phyloP scores from a whole-genome alignment of 2,113 vertebrate species.

The Baryphthengus martii region DNA sequence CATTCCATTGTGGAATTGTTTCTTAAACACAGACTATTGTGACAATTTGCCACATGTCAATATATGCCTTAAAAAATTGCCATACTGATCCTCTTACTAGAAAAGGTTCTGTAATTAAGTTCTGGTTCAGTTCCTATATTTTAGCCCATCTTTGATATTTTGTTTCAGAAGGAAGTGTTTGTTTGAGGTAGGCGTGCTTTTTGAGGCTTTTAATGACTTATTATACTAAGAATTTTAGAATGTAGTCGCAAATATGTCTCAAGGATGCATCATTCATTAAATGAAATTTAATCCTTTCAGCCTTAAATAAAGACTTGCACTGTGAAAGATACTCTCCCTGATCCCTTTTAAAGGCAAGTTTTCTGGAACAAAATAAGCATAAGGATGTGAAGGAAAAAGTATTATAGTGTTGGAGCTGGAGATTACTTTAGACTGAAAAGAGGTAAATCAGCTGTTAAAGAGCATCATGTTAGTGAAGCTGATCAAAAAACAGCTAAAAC shows the following conservation, averaged over 20 bases:
- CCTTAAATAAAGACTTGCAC: not conserved
- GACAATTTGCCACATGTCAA: not conserved
- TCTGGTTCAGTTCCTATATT: not conserved
- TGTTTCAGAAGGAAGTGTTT: not conserved
- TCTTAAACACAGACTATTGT: not conserved
- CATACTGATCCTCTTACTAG: not conserved
- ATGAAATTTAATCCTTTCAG: not conserved
- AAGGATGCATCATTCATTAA: not conserved
- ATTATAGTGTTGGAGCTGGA: not conserved
- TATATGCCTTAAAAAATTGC: not conserved
- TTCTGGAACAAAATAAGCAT: not conserved
- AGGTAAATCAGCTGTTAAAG: not conserved
- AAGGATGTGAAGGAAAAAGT: not conserved
- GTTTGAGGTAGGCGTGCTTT: fast-evolving
- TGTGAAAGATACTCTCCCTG: not conserved
- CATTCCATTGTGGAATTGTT: not conserved
- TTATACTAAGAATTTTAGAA: not conserved
- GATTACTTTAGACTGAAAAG: not conserved
- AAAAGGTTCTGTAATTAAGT: not conserved
- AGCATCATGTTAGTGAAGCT: not conserved
- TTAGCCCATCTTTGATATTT: not conserved
- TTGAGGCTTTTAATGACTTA: not conserved
- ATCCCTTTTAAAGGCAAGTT: not conserved
- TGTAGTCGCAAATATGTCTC: not conserved
- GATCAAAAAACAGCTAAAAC: not conserved